Conservation (phyloP, 2,113 vertebrate genomes). For the Grammomys surdaster region DNA sequence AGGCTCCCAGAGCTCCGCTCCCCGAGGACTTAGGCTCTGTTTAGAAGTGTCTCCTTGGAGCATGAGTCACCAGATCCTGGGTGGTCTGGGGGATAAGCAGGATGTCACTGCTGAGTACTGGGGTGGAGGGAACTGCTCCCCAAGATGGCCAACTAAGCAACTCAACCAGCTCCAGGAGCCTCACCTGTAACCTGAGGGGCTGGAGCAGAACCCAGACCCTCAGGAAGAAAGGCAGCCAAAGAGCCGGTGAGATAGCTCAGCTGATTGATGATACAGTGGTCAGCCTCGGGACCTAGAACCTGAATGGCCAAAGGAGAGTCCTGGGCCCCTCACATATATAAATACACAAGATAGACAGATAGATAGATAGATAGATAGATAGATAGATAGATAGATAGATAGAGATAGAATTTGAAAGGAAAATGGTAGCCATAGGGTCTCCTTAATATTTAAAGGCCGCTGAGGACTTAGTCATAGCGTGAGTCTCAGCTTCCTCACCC, state of each 20-base stretch:
- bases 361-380: too few relatives aligned
- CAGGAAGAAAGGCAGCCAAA: background rate
- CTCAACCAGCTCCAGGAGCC: background rate
- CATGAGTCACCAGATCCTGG: conserved; percentile 68
- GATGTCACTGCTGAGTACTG: background rate
- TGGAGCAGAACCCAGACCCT: background rate
- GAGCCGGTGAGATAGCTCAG: background rate
- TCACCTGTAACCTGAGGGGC: background rate
- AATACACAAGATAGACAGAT: background rate
- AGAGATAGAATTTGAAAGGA: background rate
- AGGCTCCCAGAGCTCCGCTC: background rate
- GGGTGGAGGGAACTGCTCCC: background rate
- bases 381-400: too few relatives aligned
- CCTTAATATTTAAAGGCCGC: background rate
- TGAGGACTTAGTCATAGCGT: background rate
- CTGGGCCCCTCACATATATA: too few relatives aligned
- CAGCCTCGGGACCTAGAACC: background rate
- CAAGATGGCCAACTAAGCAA: background rate
- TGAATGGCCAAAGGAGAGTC: background rate
- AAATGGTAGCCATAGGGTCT: background rate
- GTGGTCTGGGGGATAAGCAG: conserved; percentile 64
- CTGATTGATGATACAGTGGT: background rate
- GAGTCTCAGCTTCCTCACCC: background rate
- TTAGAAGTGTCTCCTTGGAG: conserved; percentile 64
- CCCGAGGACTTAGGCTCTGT: conserved; percentile 46